Evolutionary conservation across 2,797 vertebrate species (phyloP), one percentile per base, ranked within the genome.

Genomic region (Knipowitschia caucasica): DNA sequence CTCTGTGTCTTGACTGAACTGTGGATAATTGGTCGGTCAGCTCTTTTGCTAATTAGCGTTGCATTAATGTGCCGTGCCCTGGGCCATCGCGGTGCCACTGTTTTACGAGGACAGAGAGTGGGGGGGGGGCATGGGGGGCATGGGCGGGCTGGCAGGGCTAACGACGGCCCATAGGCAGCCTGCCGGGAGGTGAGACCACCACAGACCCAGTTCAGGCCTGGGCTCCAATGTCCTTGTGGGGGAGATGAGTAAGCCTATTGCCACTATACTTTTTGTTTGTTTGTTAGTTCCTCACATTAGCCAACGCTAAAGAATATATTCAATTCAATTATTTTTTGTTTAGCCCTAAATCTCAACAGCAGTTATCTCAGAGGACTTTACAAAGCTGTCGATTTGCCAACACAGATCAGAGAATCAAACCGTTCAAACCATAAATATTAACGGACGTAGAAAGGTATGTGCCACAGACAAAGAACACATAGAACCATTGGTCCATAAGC

Each of bases 11-110:
- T 81, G 79, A 88, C 59, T 88, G 86, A 89, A 79, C 84, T 83
- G 83, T 87, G 79, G 72, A 78, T 88, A 90, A 90, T 89, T 83
- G 83, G 80, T 71, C 80, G 85, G 83, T 87, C 83, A 85, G 69
- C 81, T 86, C 71, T 75, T 74, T 79, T 73, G 78, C 82, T 91
- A 89, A 92, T 92, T 92, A 89, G 80, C 36, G 70, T 77, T 58
- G 73, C 83, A 79, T 87, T 86, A 86, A 85, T 83, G 80, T 77
- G 73, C 6, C 51, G 61, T 29, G 81, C 85, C 84, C 56, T 54
- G 60, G 75, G 86, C 72, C 21, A 70, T 50, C 15, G 46, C 57
- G 59, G 72, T 63, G 59, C 71, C 72, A 66, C 64, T 53, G 63
- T 49, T 50, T 55, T 42, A 23, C 50, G 56, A 50, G 54, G 53